These are phyloP conservation scores for Eupsilia transversa DNA, from an alignment of 2,888 invertebrate species.

Conservation along the genomic window DNA sequence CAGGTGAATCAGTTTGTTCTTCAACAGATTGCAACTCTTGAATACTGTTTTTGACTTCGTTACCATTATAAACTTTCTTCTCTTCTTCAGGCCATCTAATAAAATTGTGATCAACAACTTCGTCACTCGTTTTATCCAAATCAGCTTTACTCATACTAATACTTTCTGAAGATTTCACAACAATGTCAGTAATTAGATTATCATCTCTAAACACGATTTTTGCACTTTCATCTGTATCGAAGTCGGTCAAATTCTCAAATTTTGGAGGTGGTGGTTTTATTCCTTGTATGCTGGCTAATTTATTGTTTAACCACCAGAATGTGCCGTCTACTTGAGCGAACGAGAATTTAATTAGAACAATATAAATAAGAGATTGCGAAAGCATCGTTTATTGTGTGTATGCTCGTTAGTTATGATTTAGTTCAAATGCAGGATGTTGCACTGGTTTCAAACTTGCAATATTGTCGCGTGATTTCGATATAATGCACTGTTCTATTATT, in stretches of 20 bases:
- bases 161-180: constrained; percentile 22
- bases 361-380: constrained; percentile 65
- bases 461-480: constrained; percentile 79
- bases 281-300: constrained; percentile 74
- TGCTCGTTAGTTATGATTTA: constrained; percentile 69
- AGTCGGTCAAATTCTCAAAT: constrained; percentile 79
- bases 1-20: constrained; percentile 38
- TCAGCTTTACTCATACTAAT: constrained; percentile 30
- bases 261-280: constrained; percentile 73
- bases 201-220: constrained; percentile 81
- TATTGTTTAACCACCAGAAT: constrained; percentile 86
- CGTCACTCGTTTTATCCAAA: neutral
- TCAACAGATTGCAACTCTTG: constrained; percentile 33
- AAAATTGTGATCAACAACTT: constrained; percentile 22
- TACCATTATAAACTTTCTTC: constrained; percentile 15
- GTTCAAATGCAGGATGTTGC: constrained; percentile 82
- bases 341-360: constrained; percentile 71
- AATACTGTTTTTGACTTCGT: constrained; percentile 12
- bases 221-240: constrained; percentile 82
- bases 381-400: constrained; percentile 73
- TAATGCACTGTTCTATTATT: constrained; percentile 78
- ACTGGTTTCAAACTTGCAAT: constrained; percentile 74
- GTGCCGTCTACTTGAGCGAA: constrained; percentile 82
- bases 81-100: constrained; percentile 56
- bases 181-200: constrained; percentile 54